Evolutionary conservation across 2,797 vertebrate species (phyloP).

Genomic region (Perodicticus potto): DNA sequence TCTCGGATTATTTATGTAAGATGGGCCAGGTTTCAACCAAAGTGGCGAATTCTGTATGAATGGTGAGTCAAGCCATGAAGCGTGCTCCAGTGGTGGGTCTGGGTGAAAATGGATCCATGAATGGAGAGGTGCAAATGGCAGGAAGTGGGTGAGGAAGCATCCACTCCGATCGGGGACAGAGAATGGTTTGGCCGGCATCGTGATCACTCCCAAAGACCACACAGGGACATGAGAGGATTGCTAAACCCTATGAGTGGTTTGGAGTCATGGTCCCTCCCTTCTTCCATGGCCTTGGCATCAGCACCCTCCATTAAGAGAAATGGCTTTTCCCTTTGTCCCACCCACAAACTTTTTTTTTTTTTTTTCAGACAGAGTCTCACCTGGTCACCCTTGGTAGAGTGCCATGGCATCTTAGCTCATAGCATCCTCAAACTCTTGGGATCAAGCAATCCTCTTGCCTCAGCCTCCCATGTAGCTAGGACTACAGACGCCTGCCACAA

Average conservation of each 20-base stretch:
- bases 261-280: neutral
- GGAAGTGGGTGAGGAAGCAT: neutral
- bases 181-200: fast-evolving
- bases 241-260: neutral
- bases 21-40: neutral
- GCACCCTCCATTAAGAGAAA: neutral
- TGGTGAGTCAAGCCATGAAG: neutral
- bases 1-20: neutral
- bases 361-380: no score
- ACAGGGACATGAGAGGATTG: neutral
- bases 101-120: neutral
- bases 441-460: no score
- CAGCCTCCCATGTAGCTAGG: no score
- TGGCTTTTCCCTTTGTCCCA: neutral
- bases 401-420: no score
- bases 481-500: no score
- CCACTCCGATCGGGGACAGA: neutral
- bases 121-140: neutral
- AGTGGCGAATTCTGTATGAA: neutral
- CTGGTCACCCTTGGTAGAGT: no score
- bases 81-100: no score
- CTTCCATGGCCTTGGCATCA: neutral
- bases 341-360: neutral
- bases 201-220: neutral
- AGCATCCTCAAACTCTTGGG: no score